Evolutionary conservation across 2,888 invertebrate species (phyloP).

Genomic region (Torymus tubicola): DNA sequence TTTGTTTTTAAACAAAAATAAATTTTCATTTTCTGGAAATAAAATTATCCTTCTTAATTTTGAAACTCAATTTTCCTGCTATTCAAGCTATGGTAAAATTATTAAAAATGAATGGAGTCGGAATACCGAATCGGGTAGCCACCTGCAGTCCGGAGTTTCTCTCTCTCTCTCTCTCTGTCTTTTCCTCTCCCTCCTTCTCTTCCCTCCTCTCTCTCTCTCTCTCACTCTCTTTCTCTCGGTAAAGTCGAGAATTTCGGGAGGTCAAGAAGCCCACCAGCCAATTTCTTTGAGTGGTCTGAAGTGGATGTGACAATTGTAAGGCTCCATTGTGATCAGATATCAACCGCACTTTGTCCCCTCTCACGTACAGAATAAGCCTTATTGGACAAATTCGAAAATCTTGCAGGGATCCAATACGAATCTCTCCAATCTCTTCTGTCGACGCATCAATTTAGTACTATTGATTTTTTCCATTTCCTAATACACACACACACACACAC

Average conservation of each 20-base stretch:
- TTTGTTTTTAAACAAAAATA: too few relatives aligned
- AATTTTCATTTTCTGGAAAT: too few relatives aligned
- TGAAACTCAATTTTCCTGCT: background rate
- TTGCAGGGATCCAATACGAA: constrained; percentile 1
- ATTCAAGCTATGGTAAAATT: constrained; percentile 45
- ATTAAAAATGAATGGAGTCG: constrained; percentile 50
- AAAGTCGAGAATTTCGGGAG: constrained; percentile 66
- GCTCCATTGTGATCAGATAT: constrained; percentile 70
- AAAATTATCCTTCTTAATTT: too few relatives aligned
- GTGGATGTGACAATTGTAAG: constrained; percentile 66
- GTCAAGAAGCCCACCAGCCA: constrained; percentile 71
- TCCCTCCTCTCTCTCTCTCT: too few relatives aligned
- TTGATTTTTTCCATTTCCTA: too few relatives aligned
- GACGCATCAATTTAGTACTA: background rate
- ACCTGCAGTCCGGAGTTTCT: constrained; percentile 68
- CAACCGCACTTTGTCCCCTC: constrained; percentile 57
- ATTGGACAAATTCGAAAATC: constrained; percentile 23
- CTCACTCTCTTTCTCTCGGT: constrained; percentile 69
- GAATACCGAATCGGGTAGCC: constrained; percentile 29
- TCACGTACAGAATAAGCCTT: constrained; percentile 32
- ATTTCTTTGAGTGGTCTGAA: constrained; percentile 72
- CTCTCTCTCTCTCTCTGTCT: constrained; percentile 64
- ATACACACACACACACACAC: too few relatives aligned
- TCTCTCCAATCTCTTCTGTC: background rate
- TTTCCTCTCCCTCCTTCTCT: too few relatives aligned